These are phyloP conservation scores for Chrysaora quinquecirrha DNA, from an alignment of 30 jellyfish, hydroid and myxozoan genomes.

Conservation along the genomic window DNA sequence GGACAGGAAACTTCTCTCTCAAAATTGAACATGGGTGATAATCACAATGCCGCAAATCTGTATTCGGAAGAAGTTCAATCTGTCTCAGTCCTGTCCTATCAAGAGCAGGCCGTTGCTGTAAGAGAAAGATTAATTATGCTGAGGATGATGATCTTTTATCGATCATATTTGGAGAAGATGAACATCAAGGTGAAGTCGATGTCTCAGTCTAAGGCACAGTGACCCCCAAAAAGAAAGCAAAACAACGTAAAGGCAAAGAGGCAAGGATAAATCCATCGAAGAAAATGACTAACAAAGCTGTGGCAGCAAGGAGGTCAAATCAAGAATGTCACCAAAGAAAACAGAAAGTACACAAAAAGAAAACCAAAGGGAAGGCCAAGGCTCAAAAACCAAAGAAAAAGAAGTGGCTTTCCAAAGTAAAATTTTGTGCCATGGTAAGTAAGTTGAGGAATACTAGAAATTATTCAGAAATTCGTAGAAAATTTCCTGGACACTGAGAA, in stretches of 20 bases:
- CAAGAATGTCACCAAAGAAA: background rate
- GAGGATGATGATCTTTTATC: background rate
- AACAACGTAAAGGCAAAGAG: background rate
- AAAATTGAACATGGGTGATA: constrained; percentile 10
- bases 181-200: background rate
- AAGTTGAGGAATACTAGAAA: background rate
- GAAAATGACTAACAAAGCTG: too few relatives aligned
- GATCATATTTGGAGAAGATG: background rate
- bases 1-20: too few relatives aligned
- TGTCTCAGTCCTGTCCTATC: too few relatives aligned
- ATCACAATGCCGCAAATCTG: background rate
- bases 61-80: background rate
- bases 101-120: constrained; percentile 3
- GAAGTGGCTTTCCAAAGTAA: background rate
- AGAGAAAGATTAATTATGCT: background rate
- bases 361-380: background rate
- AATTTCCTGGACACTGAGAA: background rate
- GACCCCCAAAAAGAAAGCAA: too few relatives aligned
- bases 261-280: background rate
- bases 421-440: background rate
- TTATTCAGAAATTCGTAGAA: background rate
- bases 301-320: too few relatives aligned
- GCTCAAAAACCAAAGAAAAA: background rate
- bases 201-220: too few relatives aligned
- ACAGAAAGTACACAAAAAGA: background rate